These are phyloP conservation scores for Nematopogon swammerdamellus DNA, from an alignment of 2,888 invertebrate genomes.

Conservation along the genomic window DNA sequence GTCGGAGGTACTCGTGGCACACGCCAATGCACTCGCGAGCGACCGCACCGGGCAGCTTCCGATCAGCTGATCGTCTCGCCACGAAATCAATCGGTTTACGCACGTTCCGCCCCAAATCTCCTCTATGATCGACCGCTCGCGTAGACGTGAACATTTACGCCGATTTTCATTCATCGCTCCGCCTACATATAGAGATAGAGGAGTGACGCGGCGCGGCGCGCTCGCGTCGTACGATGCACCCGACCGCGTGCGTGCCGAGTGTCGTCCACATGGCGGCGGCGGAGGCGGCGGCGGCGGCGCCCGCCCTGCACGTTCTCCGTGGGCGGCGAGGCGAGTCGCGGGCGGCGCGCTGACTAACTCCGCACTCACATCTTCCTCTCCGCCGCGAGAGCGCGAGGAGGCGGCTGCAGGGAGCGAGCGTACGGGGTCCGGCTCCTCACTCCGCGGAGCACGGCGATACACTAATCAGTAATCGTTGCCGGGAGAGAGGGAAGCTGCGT, in stretches of 20 bases:
- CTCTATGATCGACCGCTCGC: neutral
- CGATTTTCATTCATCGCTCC: neutral
- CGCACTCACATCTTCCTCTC: neutral
- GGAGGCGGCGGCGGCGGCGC: conserved; percentile 33
- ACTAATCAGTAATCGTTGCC: conserved; percentile 60
- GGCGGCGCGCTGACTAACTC: neutral
- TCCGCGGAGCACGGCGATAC: conserved; percentile 15
- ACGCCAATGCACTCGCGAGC: neutral
- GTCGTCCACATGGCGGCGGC: conserved; percentile 29
- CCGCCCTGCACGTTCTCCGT: conserved; percentile 43
- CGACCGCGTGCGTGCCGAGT: conserved; percentile 14
- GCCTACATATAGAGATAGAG: neutral
- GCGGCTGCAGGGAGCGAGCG: neutral
- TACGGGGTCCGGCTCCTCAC: conserved; percentile 7
- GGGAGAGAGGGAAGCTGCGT: conserved; percentile 48
- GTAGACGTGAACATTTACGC: neutral
- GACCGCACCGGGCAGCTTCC: neutral
- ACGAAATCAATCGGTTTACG: neutral
- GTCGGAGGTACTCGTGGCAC: no score
- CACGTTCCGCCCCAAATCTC: neutral
- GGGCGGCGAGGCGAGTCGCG: neutral
- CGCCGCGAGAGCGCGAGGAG: neutral
- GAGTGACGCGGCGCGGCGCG: neutral
- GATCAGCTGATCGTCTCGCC: neutral
- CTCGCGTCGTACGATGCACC: conserved; percentile 2